Base-by-base conservation (phyloP, 2,797 vertebrate species). In the Serranus cabrilla region DNA sequence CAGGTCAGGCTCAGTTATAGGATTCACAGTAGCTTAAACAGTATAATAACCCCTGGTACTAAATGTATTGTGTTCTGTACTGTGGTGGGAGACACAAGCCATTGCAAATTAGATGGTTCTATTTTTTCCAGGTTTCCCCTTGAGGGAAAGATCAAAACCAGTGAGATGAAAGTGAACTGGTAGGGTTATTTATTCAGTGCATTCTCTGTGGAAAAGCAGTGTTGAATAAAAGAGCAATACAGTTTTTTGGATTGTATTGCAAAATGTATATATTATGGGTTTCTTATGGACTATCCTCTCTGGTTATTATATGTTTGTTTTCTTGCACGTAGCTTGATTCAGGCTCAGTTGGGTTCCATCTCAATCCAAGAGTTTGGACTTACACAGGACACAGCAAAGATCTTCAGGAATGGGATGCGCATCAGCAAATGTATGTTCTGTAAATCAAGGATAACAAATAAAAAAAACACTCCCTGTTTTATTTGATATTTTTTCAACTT, bases 131-230 rank as follows among this genome's bases (percentile, higher is more conserved):
- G 98, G 93, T 99, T 96, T 95, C 97, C 98, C 27, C 93, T 99
- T 91, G 95, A 97, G 43, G 98, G 98, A 87, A 99, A 96, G 89
- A 98, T 99, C 91, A 98, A 96, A 96, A 97, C 94, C 84, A 97
- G 92, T 91, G 95, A 98, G 94, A 99, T 99, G 98, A 99, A 99
- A 96, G 94, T 99, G 51, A 99, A 97, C 90, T 99, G 98, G 98
- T 99, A 93, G 88, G 92, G 89, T 56, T 43, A 49, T 63, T 76
- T 20, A 39, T 43, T 51, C 9, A 20, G 11, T 23, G 17, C 12
- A 11, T 54, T 54, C 8, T 10, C 43, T 13, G 5, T 60, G 20
- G 27, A 18, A 21, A 57, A 61, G 9, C 14, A 43, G 2, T 12
- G 2, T 50, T 62, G 18, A 59, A 51, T 49, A 46, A 25, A 49